Evolutionary conservation across 2,113 vertebrate genomes (phyloP).

Genomic region (Acrocephalus arundinaceus): DNA sequence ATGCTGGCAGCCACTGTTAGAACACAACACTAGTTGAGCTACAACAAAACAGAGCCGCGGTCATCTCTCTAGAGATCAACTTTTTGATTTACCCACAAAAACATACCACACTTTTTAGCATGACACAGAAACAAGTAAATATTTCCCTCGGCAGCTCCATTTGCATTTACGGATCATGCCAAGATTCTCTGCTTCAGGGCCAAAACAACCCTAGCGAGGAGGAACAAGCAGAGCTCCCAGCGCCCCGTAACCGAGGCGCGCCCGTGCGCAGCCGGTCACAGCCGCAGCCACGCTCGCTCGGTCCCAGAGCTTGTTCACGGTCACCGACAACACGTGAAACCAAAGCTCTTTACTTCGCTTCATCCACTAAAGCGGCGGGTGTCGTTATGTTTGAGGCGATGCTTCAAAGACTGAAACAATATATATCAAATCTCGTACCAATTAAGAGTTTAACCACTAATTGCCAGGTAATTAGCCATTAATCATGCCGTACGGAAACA

Average conservation of each 20-base stretch:
- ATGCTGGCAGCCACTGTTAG: neutral
- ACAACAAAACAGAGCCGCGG: neutral
- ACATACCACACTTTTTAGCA: fast-evolving
- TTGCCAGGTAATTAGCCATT: neutral
- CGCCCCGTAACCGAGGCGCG: fast-evolving
- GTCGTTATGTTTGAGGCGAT: neutral
- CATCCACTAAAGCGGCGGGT: neutral
- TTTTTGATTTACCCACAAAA: neutral
- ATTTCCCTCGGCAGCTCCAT: neutral
- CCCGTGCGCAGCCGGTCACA: fast-evolving
- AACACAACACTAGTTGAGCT: neutral
- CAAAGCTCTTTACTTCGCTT: neutral
- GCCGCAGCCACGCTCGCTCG: neutral
- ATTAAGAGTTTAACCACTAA: neutral
- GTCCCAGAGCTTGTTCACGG: fast-evolving
- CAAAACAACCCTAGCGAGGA: fast-evolving
- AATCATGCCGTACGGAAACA: fast-evolving
- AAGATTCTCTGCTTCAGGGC: neutral
- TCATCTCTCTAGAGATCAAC: neutral
- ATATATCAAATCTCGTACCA: fast-evolving
- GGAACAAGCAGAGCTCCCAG: neutral
- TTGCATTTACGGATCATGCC: neutral
- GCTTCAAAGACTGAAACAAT: neutral
- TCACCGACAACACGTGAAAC: neutral
- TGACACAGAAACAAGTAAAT: neutral